Percentiles rank a stretch among this genome's conserved stretches.
These are phyloP conservation scores for Apostichopus parvimensis DNA, from an alignment of 35 echinoderm and acorn worm genomes.

Conservation along the genomic window DNA sequence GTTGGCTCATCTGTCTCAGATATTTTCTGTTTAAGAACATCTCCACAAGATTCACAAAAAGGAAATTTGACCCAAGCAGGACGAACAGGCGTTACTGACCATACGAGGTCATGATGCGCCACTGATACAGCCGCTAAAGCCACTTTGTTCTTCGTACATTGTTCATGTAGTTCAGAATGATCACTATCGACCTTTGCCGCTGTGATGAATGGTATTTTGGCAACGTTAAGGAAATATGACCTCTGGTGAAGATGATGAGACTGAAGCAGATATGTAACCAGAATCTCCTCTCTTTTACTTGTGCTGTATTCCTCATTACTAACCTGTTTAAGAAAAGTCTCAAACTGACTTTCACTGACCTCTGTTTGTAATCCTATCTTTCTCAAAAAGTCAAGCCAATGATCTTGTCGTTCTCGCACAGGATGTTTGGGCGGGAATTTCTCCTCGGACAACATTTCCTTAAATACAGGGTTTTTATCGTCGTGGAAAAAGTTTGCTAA, in stretches of 20 bases:
- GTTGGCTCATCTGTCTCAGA: background rate
- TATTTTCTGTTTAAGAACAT: background rate
- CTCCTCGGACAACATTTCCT: constrained; percentile 16
- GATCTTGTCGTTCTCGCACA: background rate
- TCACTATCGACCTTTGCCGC: background rate
- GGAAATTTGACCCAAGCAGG: background rate
- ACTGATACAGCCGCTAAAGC: background rate
- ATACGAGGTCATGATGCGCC: background rate
- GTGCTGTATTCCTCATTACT: background rate
- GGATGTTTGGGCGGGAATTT: constrained; percentile 27
- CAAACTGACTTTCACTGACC: background rate
- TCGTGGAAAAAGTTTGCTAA: background rate
- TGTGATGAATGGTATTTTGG: constrained; percentile 9
- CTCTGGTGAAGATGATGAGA: constrained; percentile 3
- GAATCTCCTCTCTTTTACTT: constrained; percentile 18
- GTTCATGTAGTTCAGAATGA: background rate
- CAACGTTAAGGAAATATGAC: background rate
- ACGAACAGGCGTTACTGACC: background rate
- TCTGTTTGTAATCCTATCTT: constrained; percentile 20
- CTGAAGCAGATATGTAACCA: background rate
- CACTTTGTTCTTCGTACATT: background rate
- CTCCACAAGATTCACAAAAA: background rate
- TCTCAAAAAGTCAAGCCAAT: background rate
- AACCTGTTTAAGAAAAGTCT: background rate
- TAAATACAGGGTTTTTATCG: constrained; percentile 16